These are phyloP conservation scores for Halcyon chelicuti DNA, from an alignment of 2,797 vertebrate species.

Conservation along the genomic window DNA sequence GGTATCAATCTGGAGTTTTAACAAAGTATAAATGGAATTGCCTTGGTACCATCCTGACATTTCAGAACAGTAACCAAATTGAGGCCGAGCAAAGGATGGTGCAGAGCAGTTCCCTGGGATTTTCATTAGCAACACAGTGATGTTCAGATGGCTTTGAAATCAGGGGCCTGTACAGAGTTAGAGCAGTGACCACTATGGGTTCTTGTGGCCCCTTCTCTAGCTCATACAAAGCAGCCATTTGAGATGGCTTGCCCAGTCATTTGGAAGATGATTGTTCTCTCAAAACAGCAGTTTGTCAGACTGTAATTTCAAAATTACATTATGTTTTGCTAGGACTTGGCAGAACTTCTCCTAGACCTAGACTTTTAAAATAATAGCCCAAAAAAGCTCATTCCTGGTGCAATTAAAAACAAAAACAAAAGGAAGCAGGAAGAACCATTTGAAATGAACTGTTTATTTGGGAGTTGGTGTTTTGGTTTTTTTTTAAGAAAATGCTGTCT, in stretches of 20 bases:
- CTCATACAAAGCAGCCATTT: neutral
- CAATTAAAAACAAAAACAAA: constrained; percentile 21
- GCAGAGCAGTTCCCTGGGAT: neutral
- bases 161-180: rapidly evolving
- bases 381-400: constrained; percentile 10
- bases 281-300: constrained; percentile 33
- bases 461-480: neutral
- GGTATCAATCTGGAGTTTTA: neutral
- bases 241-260: constrained; percentile 15
- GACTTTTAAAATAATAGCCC: constrained; percentile 36
- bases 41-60: neutral
- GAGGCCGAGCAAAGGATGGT: neutral
- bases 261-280: neutral
- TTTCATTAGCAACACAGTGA: neutral
- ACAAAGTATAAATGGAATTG: neutral
- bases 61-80: neutral
- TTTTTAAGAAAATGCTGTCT: neutral
- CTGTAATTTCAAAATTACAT: constrained; percentile 65
- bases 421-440: constrained; percentile 12
- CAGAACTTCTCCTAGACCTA: constrained; percentile 1
- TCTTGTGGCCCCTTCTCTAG: neutral
- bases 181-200: rapidly evolving
- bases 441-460: constrained; percentile 14
- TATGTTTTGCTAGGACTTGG: constrained; percentile 49
- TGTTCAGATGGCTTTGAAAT: neutral